A percentile compares a stretch with the other conserved stretches of the same genome.
Conservation (phyloP, 2,113 vertebrate species). For the Triplophysa dalaica region DNA sequence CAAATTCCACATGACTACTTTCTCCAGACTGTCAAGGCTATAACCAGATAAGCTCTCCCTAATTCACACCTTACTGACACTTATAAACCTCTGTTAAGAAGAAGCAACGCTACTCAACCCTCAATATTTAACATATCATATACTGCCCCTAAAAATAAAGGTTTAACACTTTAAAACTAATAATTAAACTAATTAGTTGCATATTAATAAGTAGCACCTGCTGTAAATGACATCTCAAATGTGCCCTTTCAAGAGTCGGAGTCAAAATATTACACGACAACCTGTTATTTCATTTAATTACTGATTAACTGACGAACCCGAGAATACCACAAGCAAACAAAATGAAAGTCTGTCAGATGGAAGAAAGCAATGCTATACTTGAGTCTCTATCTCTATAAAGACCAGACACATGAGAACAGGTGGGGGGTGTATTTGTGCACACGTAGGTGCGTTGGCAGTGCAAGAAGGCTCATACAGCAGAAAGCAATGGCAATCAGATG, state of each 20-base stretch:
- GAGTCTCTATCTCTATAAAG: constrained; percentile 22
- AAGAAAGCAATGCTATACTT: constrained; percentile 3
- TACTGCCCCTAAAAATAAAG: neutral
- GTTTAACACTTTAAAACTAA: no score
- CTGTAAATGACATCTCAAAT: neutral
- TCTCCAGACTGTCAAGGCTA: no score
- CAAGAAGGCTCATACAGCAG: constrained; percentile 28
- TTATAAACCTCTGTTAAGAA: neutral
- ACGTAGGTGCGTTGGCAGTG: constrained; percentile 41
- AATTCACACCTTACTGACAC: neutral
- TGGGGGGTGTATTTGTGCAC: constrained; percentile 37
- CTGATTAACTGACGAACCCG: neutral
- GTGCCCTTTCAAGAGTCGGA: neutral
- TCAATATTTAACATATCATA: neutral
- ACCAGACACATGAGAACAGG: constrained; percentile 40
- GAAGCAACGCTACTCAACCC: neutral
- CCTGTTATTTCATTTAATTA: constrained; percentile 20
- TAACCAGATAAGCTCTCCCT: neutral
- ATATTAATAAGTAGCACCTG: neutral
- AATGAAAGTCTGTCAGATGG: neutral
- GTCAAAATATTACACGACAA: neutral
- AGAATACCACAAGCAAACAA: neutral
- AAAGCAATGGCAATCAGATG: constrained; percentile 33
- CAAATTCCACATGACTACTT: no score
- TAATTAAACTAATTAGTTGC: neutral